Evolutionary conservation across 2,888 invertebrate species (phyloP).

Genomic region (Ametastegia equiseti): DNA sequence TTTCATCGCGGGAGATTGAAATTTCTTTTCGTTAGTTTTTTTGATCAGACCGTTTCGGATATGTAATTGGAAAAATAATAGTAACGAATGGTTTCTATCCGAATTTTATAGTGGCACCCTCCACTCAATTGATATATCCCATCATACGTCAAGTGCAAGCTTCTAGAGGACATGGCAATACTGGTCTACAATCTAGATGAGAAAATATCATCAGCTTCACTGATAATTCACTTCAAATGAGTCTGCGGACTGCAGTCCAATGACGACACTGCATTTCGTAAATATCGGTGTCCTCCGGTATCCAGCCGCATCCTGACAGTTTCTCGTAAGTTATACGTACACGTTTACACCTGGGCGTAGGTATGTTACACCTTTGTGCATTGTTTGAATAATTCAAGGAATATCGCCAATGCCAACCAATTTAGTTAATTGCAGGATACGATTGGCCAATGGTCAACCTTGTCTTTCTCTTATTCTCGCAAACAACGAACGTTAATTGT

Average conservation of each 20-base stretch:
- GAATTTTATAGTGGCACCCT: no score
- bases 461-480: neutral
- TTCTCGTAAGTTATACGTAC: neutral
- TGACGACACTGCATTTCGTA: neutral
- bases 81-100: no score
- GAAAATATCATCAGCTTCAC: neutral
- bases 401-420: slow-evolving; percentile 5
- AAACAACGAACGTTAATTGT: slow-evolving; percentile 1
- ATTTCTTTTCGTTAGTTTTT: no score
- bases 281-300: neutral
- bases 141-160: neutral
- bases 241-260: neutral
- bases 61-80: no score
- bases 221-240: neutral
- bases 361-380: neutral
- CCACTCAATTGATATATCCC: no score
- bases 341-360: neutral
- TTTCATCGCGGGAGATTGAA: no score
- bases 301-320: neutral
- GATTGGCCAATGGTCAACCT: neutral
- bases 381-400: neutral
- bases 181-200: neutral
- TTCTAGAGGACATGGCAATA: neutral
- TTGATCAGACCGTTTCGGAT: no score
- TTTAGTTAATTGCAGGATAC: slow-evolving; percentile 40